Percentiles rank a stretch among this genome's conserved stretches.
phyloP scores from a whole-genome alignment of 2,888 invertebrate species.

The Dolichomitus sp. region DNA sequence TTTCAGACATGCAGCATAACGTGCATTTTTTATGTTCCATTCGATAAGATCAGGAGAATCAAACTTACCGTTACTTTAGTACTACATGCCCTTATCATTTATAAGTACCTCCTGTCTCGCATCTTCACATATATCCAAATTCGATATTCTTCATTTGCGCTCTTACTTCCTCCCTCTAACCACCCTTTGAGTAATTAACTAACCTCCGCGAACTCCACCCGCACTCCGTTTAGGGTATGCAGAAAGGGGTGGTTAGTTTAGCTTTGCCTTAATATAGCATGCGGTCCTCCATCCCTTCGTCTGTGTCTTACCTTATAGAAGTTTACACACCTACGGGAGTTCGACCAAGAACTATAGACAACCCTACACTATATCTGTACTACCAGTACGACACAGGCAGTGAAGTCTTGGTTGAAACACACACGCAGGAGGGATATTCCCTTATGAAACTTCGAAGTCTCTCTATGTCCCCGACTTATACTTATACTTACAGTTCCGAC shows the following conservation, averaged over 20 bases:
- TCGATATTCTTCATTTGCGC: slow-evolving; percentile 45
- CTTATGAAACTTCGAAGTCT: slow-evolving; percentile 16
- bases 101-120: slow-evolving; percentile 3
- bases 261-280: slow-evolving; percentile 59
- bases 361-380: neutral
- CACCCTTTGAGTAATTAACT: slow-evolving; percentile 58
- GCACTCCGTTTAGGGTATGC: slow-evolving; percentile 22
- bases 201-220: slow-evolving; percentile 31
- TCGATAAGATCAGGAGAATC: neutral
- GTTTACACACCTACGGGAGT: slow-evolving; percentile 29
- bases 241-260: slow-evolving; percentile 45
- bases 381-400: neutral
- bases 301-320: slow-evolving; percentile 5
- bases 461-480: slow-evolving; percentile 3
- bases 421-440: neutral
- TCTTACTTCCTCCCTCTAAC: neutral
- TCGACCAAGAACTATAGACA: slow-evolving; percentile 39
- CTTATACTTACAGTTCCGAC: neutral
- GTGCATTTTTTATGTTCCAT: neutral
- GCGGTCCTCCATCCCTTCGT: neutral
- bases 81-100: neutral
- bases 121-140: slow-evolving; percentile 10
- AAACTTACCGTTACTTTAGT: neutral
- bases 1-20: too few relatives aligned
- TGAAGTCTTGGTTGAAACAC: neutral